Conservation (phyloP, 2,888 invertebrate genomes). For the Acholoe squamosa region DNA sequence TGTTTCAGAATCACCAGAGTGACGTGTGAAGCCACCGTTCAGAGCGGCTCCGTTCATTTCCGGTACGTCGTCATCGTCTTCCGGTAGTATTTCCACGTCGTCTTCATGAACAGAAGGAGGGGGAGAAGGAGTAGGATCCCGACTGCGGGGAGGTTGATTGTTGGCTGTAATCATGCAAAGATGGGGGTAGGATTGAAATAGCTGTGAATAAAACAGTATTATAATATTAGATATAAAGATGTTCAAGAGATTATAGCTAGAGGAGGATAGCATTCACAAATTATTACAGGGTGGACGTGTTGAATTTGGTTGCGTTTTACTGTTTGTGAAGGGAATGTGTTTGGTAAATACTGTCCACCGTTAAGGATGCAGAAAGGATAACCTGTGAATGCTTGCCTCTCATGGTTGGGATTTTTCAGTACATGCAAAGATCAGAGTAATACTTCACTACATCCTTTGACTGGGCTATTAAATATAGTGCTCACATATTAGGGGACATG, state of each 20-base stretch:
- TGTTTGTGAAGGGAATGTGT: not conserved
- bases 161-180: not conserved
- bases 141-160: not conserved
- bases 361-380: no score
- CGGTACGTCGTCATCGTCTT: not conserved
- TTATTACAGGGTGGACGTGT: not conserved
- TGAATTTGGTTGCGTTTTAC: not conserved
- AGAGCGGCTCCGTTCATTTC: not conserved
- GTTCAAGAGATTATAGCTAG: not conserved
- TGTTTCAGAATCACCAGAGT: constrained; percentile 15
- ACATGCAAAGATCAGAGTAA: no score
- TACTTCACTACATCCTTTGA: no score
- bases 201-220: not conserved
- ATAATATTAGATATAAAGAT: not conserved
- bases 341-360: no score
- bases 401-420: no score
- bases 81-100: not conserved
- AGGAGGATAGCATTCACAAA: not conserved
- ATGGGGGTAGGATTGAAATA: not conserved
- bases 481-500: no score
- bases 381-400: no score
- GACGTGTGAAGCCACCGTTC: not conserved
- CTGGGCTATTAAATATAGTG: no score
- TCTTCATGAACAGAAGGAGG: constrained; percentile 2
- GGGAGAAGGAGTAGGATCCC: not conserved